phyloP scores from a whole-genome alignment of 2,113 vertebrate species.

The Physeter macrocephalus region DNA sequence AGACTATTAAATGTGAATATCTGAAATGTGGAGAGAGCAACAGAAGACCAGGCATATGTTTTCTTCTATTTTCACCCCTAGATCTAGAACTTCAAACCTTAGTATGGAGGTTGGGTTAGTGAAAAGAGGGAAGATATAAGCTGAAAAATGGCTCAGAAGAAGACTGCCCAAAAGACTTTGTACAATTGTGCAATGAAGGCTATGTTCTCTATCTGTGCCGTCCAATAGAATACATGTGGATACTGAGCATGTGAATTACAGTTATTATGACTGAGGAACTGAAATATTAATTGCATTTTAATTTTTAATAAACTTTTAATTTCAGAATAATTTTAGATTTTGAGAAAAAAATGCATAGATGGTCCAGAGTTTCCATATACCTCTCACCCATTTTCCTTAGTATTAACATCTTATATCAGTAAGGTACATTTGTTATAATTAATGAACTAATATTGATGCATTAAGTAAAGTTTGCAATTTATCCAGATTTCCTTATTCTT shows the following conservation, averaged over 20 bases:
- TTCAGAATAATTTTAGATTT: not conserved
- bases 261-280: not conserved
- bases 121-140: not conserved
- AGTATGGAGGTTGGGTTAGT: not conserved
- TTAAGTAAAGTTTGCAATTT: not conserved
- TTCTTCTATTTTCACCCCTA: not conserved
- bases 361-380: not conserved
- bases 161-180: not conserved
- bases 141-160: not conserved
- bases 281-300: not conserved
- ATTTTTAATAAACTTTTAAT: not conserved
- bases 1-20: not conserved
- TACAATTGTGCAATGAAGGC: not conserved
- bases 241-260: not conserved
- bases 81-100: not conserved
- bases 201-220: not conserved
- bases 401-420: not conserved
- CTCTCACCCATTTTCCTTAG: not conserved
- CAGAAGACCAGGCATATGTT: not conserved
- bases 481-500: not conserved
- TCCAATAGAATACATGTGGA: not conserved
- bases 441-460: not conserved
- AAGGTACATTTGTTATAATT: not conserved
- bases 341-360: not conserved
- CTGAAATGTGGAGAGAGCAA: not conserved